phyloP scores from a whole-genome alignment of 2,888 invertebrate species.

The Muscina levida region DNA sequence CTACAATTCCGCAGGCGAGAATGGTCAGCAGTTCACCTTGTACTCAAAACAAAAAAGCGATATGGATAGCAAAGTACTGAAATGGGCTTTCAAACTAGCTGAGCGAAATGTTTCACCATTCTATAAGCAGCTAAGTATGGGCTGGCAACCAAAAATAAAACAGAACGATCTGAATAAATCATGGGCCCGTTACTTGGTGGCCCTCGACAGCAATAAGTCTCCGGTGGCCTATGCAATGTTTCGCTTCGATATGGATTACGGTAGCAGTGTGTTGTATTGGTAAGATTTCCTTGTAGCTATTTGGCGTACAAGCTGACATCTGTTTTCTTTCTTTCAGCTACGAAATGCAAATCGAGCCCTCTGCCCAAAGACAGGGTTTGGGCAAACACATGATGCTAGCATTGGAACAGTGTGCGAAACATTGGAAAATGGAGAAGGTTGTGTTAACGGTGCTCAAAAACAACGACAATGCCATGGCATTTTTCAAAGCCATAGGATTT shows the following conservation, averaged over 20 bases:
- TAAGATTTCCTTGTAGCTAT: slow-evolving; percentile 78
- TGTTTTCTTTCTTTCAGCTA: slow-evolving; percentile 82
- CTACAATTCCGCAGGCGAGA: slow-evolving; percentile 69
- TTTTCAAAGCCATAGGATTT: slow-evolving; percentile 87
- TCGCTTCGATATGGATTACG: slow-evolving; percentile 87
- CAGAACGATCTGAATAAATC: slow-evolving; percentile 84
- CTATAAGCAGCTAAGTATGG: slow-evolving; percentile 79
- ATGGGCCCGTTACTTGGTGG: slow-evolving; percentile 83
- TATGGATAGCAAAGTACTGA: slow-evolving; percentile 75
- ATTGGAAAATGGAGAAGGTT: slow-evolving; percentile 87
- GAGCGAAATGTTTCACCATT: slow-evolving; percentile 77
- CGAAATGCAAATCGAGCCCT: slow-evolving; percentile 88
- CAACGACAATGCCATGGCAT: slow-evolving; percentile 84
- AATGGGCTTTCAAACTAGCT: slow-evolving; percentile 79
- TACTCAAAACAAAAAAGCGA: slow-evolving; percentile 75
- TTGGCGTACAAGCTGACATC: too few species aligned
- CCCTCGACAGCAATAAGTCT: slow-evolving; percentile 80
- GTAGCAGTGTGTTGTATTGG: slow-evolving; percentile 86
- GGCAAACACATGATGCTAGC: slow-evolving; percentile 90
- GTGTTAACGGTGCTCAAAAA: slow-evolving; percentile 89
- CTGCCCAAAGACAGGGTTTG: slow-evolving; percentile 86
- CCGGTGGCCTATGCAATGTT: slow-evolving; percentile 88
- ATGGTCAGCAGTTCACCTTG: slow-evolving; percentile 71
- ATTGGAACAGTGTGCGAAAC: slow-evolving; percentile 86
- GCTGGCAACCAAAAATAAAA: slow-evolving; percentile 85